Conservation (phyloP, 2,797 vertebrate species). For the Leptoclinus maculatus region DNA sequence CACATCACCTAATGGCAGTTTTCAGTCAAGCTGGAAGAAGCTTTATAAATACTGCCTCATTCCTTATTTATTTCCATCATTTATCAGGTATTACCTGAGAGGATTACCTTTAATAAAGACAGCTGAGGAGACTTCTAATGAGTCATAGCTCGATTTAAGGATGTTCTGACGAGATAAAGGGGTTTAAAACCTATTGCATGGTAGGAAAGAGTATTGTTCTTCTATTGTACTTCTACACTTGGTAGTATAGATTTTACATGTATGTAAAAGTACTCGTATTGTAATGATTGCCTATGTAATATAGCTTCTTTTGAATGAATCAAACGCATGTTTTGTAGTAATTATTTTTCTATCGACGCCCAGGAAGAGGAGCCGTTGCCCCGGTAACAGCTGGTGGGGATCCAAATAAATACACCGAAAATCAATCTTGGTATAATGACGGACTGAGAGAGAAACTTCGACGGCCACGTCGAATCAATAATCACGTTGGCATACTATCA, state of each 20-base stretch:
- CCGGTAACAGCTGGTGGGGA: conserved; percentile 6
- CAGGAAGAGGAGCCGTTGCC: neutral
- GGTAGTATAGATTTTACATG: neutral
- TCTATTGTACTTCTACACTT: neutral
- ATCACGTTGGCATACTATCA: neutral
- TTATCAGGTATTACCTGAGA: neutral
- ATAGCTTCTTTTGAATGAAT: neutral
- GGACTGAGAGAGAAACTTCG: neutral
- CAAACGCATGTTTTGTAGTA: neutral
- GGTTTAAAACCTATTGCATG: neutral
- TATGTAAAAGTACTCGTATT: neutral
- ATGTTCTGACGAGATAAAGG: neutral
- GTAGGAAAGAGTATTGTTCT: neutral
- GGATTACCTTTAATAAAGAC: neutral
- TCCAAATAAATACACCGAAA: conserved; percentile 16
- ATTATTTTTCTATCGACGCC: neutral
- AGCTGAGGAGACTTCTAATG: neutral
- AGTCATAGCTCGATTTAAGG: neutral
- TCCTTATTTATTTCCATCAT: neutral
- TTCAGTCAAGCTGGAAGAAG: neutral
- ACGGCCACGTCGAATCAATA: neutral
- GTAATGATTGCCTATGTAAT: neutral
- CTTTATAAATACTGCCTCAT: neutral
- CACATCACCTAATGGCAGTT: too few species aligned
- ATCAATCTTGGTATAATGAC: neutral